phyloP scores from a whole-genome alignment of 2,113 vertebrate species.

The Phocoena phocoena region DNA sequence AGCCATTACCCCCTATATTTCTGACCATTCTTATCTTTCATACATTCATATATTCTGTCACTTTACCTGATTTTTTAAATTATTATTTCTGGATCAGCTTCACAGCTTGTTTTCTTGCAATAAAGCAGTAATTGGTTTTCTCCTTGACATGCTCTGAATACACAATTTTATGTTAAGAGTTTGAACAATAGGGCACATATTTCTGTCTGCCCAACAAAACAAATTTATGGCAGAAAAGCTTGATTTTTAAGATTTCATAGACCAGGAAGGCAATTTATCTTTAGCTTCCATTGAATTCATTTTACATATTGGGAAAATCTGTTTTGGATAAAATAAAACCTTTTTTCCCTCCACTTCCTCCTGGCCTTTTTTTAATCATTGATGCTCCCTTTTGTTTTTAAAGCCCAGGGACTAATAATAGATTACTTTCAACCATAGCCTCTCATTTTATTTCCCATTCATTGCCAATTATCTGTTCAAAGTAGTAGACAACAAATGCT shows the following conservation, averaged over 20 bases:
- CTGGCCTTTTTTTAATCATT: not conserved
- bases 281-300: conserved; percentile 32
- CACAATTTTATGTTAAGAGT: not conserved
- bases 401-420: not conserved
- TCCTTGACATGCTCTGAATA: conserved; percentile 26
- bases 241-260: not conserved
- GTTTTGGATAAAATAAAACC: not conserved
- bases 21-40: not conserved
- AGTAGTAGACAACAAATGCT: not conserved
- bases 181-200: conserved; percentile 20
- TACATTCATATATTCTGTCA: not conserved
- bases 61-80: not conserved
- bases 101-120: not conserved
- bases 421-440: not conserved
- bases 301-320: not conserved
- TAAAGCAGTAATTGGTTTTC: not conserved
- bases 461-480: not conserved
- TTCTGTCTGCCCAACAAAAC: not conserved
- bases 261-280: not conserved
- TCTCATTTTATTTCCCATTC: not conserved
- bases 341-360: not conserved
- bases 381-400: not conserved
- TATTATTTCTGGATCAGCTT: conserved; percentile 14
- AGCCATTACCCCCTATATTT: fast-evolving
- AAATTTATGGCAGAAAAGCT: not conserved